These are phyloP conservation scores for Mylabris sibirica DNA, from an alignment of 2,888 invertebrate genomes.

Conservation along the genomic window DNA sequence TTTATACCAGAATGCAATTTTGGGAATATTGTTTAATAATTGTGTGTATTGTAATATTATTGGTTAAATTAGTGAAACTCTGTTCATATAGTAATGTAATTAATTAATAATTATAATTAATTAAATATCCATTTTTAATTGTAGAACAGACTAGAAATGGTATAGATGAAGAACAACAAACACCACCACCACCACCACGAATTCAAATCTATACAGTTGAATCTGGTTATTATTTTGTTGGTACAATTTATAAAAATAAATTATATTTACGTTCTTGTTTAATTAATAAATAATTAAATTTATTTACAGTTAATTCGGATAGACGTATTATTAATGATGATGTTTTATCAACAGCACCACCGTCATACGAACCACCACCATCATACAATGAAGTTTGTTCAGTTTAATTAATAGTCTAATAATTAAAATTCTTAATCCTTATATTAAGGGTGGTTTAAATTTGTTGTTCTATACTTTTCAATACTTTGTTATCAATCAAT, in stretches of 20 bases:
- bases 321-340: neutral
- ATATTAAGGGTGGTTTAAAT: neutral
- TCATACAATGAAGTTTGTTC: conserved; percentile 12
- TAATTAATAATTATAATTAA: neutral
- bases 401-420: neutral
- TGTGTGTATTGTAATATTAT: neutral
- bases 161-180: neutral
- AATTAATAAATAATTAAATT: neutral
- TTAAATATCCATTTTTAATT: neutral
- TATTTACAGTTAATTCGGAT: neutral
- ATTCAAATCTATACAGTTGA: neutral
- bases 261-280: too few relatives aligned
- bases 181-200: neutral
- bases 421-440: neutral
- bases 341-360: neutral
- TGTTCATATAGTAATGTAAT: conserved; percentile 1
- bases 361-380: conserved; percentile 10
- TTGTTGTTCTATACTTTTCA: neutral
- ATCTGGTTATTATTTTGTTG: neutral
- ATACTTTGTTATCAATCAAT: too few relatives aligned
- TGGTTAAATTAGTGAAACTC: conserved; percentile 4
- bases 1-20: conserved; percentile 9
- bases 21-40: conserved; percentile 6
- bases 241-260: conserved; percentile 1
- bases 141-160: neutral